Evolutionary conservation across 2,797 vertebrate genomes (phyloP), one percentile per base, ranked within the genome.

Genomic region (Sebastiscus albofasciatus): DNA sequence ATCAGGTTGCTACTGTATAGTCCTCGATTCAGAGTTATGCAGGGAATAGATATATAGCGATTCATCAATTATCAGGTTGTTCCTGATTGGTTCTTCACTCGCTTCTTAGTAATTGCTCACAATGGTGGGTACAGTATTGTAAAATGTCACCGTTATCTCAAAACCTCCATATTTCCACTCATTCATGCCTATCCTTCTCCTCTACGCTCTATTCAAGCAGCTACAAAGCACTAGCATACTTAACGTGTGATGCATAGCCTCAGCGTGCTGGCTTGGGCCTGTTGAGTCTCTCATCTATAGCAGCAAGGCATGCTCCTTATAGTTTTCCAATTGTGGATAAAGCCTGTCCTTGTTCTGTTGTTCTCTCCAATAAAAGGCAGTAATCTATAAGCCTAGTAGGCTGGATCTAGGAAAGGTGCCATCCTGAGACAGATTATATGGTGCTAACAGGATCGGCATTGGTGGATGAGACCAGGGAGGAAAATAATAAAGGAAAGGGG

Each of bases 351-450:
- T 86, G 81, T 88, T 85, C 82, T 89, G 70, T 81, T 91, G 82
- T 88, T 86, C 72, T 79, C 73, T 81, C 62, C 71, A 89, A 90
- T 91, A 88, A 91, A 87, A 84, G 78, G 75, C 58, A 54, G 58
- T 90, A 92, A 91, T 93, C 89, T 88, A 82, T 87, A 78, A 87
- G 42, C 85, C 79, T 80, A 69, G 87, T 80, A 82, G 68, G 74
- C 75, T 87, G 87, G 77, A 85, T 93, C 88, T 72, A 79, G 90
- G 82, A 90, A 82, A 72, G 79, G 79, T 90, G 89, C 90, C 93
- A 90, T 87, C 77, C 90, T 90, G 87, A 94, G 92, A 92, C 79
- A 91, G 94, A 95, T 94, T 93, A 95, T 80, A 79, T 81, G 87
- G 80, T 80, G 77, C 89, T 93, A 93, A 95, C 92, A 91, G 93